Percentiles rank a stretch among this genome's conserved stretches.
phyloP scores from a whole-genome alignment of 23 tunicate genomes.

The Ascidia mentula region DNA sequence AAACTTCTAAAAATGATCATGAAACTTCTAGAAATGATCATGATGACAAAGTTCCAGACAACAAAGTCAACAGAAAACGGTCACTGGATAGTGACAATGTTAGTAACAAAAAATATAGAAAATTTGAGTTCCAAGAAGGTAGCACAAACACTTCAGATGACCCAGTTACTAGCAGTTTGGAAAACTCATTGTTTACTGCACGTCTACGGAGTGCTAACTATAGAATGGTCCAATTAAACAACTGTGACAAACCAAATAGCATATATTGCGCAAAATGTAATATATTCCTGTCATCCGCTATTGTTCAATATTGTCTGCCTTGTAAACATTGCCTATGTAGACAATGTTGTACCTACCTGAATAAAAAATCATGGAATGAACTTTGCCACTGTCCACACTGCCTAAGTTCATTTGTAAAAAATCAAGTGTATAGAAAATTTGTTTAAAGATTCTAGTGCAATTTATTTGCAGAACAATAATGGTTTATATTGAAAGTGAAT shows the following conservation, averaged over 20 bases:
- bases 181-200: neutral
- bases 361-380: neutral
- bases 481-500: neutral
- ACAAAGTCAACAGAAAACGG: neutral
- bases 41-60: no score
- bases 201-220: neutral
- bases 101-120: no score
- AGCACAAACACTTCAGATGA: no score
- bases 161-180: slow-evolving; percentile 8
- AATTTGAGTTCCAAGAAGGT: no score
- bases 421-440: neutral
- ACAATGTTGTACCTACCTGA: slow-evolving; percentile 12
- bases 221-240: slow-evolving; percentile 18
- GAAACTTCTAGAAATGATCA: no score
- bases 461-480: neutral
- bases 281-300: slow-evolving; percentile 20
- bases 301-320: slow-evolving; percentile 38
- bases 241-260: neutral
- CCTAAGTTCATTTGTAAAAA: neutral
- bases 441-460: neutral
- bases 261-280: slow-evolving; percentile 46
- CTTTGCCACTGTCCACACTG: neutral
- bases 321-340: slow-evolving; percentile 53
- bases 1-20: no score
- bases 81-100: no score